phyloP scores from a whole-genome alignment of 2,888 invertebrate genomes.

The Tryphoninae sp. region DNA sequence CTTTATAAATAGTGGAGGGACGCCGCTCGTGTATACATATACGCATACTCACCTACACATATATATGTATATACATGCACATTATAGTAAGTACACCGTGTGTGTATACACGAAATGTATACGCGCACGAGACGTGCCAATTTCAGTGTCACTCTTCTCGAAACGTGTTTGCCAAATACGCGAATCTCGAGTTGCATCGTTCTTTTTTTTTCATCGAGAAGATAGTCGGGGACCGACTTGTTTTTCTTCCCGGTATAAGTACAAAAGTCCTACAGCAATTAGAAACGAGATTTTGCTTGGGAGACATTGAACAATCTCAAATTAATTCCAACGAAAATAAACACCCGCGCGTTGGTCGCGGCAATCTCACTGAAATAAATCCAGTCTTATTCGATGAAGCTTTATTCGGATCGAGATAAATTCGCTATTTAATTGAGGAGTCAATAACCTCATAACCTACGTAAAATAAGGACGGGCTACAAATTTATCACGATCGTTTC shows the following conservation, averaged over 20 bases:
- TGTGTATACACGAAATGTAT: constrained; percentile 15
- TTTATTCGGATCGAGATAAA: too few species aligned
- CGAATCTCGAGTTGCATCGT: constrained; percentile 12
- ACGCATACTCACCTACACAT: neutral
- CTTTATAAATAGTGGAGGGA: constrained; percentile 64
- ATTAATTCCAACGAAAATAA: neutral
- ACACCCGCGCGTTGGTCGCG: neutral
- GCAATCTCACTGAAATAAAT: too few species aligned
- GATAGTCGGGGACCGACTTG: neutral
- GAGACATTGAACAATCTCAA: neutral
- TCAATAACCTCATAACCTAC: too few species aligned
- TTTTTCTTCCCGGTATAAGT: constrained; percentile 1
- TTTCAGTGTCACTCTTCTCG: constrained; percentile 46
- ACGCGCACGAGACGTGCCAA: constrained; percentile 40
- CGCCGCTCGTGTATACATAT: neutral
- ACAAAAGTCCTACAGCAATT: neutral
- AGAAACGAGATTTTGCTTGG: neutral
- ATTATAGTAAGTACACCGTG: constrained; percentile 15
- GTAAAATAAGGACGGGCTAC: too few species aligned
- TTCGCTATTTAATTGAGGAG: too few species aligned
- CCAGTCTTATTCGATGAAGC: too few species aligned
- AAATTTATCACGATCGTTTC: too few species aligned
- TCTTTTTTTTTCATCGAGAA: neutral
- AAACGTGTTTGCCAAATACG: constrained; percentile 55
- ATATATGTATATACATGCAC: constrained; percentile 14